A percentile compares a stretch with the other conserved stretches of the same genome.
Evolutionary conservation across 2,888 invertebrate species (phyloP).

Genomic region (Notodonta dromedarius): DNA sequence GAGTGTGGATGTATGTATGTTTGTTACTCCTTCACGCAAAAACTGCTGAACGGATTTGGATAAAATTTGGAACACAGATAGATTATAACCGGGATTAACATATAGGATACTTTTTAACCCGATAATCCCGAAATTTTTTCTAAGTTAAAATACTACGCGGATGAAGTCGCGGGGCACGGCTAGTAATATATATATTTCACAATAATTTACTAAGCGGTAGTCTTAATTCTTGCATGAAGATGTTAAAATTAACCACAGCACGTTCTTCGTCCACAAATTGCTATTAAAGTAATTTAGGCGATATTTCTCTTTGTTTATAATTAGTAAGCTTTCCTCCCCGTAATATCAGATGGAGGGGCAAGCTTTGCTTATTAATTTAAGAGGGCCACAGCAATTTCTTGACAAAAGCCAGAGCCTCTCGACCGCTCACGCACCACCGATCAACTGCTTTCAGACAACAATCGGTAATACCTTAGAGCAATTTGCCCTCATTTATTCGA

Average conservation of each 20-base stretch:
- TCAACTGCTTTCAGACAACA: slow-evolving; percentile 48
- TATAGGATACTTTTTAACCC: no score
- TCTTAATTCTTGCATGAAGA: background rate
- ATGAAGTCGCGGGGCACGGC: no score
- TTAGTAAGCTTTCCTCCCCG: slow-evolving; percentile 34
- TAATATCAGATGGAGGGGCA: slow-evolving; percentile 33
- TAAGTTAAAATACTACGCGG: no score
- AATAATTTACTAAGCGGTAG: background rate
- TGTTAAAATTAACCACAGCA: slow-evolving; percentile 9
- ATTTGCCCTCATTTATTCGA: slow-evolving; percentile 78
- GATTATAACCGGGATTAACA: no score
- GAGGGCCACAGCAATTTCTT: slow-evolving; percentile 37
- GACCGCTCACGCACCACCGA: slow-evolving; percentile 32
- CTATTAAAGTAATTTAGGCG: slow-evolving; percentile 32
- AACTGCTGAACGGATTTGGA: no score
- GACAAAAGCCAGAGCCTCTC: slow-evolving; percentile 27
- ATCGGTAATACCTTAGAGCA: slow-evolving; percentile 66
- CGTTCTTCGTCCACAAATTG: slow-evolving; percentile 32
- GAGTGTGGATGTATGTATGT: no score
- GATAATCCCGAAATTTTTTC: no score
- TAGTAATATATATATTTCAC: background rate
- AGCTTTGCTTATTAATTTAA: slow-evolving; percentile 39
- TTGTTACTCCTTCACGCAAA: no score
- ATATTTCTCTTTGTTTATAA: slow-evolving; percentile 40
- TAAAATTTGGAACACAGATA: no score